These are phyloP conservation scores for Microctonus aethiopoides DNA, from an alignment of 2,888 invertebrate genomes.

Conservation along the genomic window DNA sequence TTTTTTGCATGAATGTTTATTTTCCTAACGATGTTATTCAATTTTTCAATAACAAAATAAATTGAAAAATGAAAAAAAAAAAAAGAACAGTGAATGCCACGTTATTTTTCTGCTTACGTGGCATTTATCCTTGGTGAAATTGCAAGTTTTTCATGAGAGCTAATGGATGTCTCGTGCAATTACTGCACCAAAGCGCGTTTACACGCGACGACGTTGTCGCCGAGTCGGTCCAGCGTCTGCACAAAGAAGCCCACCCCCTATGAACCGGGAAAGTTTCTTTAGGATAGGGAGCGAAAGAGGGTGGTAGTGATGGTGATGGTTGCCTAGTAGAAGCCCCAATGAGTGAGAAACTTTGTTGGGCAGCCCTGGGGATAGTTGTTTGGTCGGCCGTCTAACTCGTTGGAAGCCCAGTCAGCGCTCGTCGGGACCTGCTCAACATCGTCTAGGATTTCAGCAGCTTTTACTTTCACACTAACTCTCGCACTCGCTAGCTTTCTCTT, in stretches of 20 bases:
- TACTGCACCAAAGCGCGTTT: slow-evolving; percentile 49
- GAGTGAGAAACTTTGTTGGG: slow-evolving; percentile 57
- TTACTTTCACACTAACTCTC: slow-evolving; percentile 35
- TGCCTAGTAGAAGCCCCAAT: slow-evolving; percentile 43
- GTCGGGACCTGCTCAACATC: slow-evolving; percentile 35
- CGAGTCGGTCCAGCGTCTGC: slow-evolving; percentile 31
- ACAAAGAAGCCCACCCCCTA: slow-evolving; percentile 39
- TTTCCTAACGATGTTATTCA: background rate
- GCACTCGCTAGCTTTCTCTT: too few species aligned
- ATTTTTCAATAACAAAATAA: background rate
- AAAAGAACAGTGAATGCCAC: background rate
- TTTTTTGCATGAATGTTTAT: background rate
- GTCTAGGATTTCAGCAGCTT: slow-evolving; percentile 38
- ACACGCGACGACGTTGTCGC: slow-evolving; percentile 36
- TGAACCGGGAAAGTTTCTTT: slow-evolving; percentile 56
- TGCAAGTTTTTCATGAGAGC: slow-evolving; percentile 46
- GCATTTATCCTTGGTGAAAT: slow-evolving; percentile 32
- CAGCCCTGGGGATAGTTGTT: slow-evolving; percentile 52
- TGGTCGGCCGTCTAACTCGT: slow-evolving; percentile 56
- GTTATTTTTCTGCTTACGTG: background rate
- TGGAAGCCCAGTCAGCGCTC: slow-evolving; percentile 60
- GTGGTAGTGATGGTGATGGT: slow-evolving; percentile 37
- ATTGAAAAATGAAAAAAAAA: background rate
- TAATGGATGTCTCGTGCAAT: slow-evolving; percentile 56
- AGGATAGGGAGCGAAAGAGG: slow-evolving; percentile 37